Conservation (phyloP, 1,140 invertebrate genomes). For the Drosophila jambulina region DNA sequence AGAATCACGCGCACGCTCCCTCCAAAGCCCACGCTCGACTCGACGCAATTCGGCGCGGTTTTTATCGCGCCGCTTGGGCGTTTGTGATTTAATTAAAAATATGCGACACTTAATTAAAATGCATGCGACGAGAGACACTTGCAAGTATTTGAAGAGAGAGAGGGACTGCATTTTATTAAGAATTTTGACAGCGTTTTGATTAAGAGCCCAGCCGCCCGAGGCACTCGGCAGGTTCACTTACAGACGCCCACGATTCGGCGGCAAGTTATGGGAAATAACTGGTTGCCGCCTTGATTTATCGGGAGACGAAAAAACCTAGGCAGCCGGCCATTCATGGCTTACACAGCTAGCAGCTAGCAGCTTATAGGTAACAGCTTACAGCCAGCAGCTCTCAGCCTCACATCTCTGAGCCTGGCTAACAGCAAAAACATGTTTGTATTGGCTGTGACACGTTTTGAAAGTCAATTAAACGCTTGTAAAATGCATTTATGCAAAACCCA, state of each 20-base stretch:
- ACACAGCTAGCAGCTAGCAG: slow-evolving; percentile 33
- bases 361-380: not conserved
- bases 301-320: slow-evolving; percentile 28
- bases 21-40: slow-evolving; percentile 46
- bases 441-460: slow-evolving; percentile 72
- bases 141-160: slow-evolving; percentile 41
- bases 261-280: slow-evolving; percentile 57
- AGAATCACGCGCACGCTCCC: slow-evolving; percentile 16
- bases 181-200: slow-evolving; percentile 80
- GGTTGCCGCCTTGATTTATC: slow-evolving; percentile 50
- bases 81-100: slow-evolving; percentile 76
- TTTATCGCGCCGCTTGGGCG: slow-evolving; percentile 63
- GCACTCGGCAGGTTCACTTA: slow-evolving; percentile 44
- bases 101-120: slow-evolving; percentile 80
- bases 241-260: slow-evolving; percentile 40
- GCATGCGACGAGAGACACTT: slow-evolving; percentile 66
- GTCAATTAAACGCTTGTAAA: slow-evolving; percentile 76
- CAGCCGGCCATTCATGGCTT: slow-evolving; percentile 64
- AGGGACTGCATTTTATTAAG: slow-evolving; percentile 65
- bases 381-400: slow-evolving; percentile 4
- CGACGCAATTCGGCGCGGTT: slow-evolving; percentile 38
- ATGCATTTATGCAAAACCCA: slow-evolving; percentile 73
- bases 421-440: slow-evolving; percentile 64
- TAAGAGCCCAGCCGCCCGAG: slow-evolving; percentile 56
- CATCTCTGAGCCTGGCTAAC: slow-evolving; percentile 44